phyloP scores from a whole-genome alignment of 1,140 invertebrate genomes.

The Drosophila sechellia region DNA sequence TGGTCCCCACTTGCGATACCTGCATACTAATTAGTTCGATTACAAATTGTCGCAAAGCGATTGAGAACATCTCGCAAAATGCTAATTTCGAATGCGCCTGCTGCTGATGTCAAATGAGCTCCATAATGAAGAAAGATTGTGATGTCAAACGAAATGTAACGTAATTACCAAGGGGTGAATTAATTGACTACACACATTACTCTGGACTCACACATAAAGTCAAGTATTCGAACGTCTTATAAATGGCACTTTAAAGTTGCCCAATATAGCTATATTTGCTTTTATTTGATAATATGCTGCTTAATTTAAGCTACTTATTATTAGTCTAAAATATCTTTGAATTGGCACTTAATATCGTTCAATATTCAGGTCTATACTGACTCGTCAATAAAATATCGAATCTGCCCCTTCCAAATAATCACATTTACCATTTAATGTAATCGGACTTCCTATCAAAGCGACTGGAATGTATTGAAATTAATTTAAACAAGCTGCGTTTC shows the following conservation, averaged over 20 bases:
- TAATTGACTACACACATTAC: background rate
- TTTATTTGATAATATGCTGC: too few relatives aligned
- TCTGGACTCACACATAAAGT: too few relatives aligned
- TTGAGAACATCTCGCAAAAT: conserved; percentile 19
- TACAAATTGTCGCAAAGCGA: conserved; percentile 37
- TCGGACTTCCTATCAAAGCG: background rate
- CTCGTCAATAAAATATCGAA: background rate
- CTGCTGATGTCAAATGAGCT: conserved; percentile 8
- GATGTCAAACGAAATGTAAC: background rate
- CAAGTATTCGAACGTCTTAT: too few relatives aligned
- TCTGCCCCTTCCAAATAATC: background rate
- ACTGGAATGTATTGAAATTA: background rate
- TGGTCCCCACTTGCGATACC: conserved; percentile 23
- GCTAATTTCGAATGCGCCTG: conserved; percentile 11
- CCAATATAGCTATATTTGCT: too few relatives aligned
- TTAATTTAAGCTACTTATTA: too few relatives aligned
- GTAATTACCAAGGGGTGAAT: background rate
- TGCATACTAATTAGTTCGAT: conserved; percentile 43
- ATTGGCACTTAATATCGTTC: too few relatives aligned
- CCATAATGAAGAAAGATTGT: background rate
- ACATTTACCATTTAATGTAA: background rate
- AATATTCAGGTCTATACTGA: too few relatives aligned
- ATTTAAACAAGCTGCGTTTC: conserved; percentile 12
- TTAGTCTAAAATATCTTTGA: too few relatives aligned
- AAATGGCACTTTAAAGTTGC: too few relatives aligned